Conservation (phyloP, 2,113 vertebrate genomes). For the Steatornis caripensis region DNA sequence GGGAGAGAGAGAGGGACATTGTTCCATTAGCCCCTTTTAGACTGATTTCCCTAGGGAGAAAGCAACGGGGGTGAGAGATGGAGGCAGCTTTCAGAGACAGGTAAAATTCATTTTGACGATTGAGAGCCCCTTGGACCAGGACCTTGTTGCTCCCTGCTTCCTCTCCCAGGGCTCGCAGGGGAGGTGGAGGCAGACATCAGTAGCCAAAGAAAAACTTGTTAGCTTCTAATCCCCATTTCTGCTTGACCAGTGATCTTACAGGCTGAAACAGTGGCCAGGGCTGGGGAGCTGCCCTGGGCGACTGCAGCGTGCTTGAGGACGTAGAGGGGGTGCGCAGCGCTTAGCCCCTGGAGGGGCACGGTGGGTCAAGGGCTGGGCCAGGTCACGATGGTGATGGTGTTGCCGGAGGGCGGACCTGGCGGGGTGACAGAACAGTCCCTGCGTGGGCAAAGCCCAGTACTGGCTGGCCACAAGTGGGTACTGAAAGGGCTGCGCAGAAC, state of each 20-base stretch:
- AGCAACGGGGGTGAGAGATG: conserved; percentile 36
- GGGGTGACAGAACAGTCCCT: background rate
- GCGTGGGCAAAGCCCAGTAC: background rate
- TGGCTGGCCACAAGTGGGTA: background rate
- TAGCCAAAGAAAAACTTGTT: background rate
- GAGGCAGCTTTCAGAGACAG: conserved; percentile 68
- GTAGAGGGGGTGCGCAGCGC: fast-evolving
- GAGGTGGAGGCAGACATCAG: background rate
- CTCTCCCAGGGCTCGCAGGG: background rate
- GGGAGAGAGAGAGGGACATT: conserved; percentile 80
- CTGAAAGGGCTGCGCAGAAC: background rate
- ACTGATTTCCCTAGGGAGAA: conserved; percentile 85
- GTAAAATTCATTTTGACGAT: conserved; percentile 67
- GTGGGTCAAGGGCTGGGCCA: background rate
- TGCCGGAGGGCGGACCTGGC: background rate
- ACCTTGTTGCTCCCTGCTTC: conserved; percentile 45
- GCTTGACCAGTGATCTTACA: background rate
- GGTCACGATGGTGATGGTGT: fast-evolving
- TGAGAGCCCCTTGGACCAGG: conserved; percentile 52
- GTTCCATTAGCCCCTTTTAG: conserved; percentile 96
- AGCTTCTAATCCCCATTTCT: background rate
- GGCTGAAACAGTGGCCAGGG: background rate
- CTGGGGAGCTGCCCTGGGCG: background rate
- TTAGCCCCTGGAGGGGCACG: background rate
- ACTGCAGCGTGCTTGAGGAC: background rate